Conservation (phyloP, 2,888 invertebrate genomes). For the Noctua pronuba region DNA sequence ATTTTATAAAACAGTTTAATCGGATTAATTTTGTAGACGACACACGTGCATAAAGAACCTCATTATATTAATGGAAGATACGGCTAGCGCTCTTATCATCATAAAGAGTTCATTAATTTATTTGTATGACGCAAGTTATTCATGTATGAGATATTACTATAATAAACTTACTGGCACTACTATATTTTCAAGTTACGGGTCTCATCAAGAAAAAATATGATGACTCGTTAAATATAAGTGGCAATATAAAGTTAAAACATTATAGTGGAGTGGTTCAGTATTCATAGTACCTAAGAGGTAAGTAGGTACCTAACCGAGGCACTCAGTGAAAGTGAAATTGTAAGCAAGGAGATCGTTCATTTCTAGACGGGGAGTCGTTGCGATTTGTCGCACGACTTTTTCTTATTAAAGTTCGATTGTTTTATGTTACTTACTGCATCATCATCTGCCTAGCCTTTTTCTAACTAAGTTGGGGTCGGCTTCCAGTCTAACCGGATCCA, state of each 20-base stretch:
- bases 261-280: constrained; percentile 50
- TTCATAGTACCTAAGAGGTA: constrained; percentile 31
- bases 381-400: constrained; percentile 12
- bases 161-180: constrained; percentile 50
- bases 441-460: not conserved
- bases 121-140: constrained; percentile 23
- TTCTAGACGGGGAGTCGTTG: constrained; percentile 13
- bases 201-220: constrained; percentile 65
- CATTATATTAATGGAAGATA: constrained; percentile 17
- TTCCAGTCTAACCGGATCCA: not conserved
- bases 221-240: constrained; percentile 64
- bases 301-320: constrained; percentile 32
- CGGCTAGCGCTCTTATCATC: constrained; percentile 6
- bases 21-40: not conserved
- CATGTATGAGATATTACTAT: constrained; percentile 27
- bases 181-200: constrained; percentile 47
- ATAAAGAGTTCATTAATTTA: constrained; percentile 35
- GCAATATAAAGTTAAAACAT: constrained; percentile 60
- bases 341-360: constrained; percentile 51
- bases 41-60: constrained; percentile 3
- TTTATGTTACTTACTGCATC: not conserved
- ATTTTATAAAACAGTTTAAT: not conserved
- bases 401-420: constrained; percentile 1
- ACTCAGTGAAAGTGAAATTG: constrained; percentile 61
- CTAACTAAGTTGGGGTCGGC: not conserved